Percentiles rank a stretch among this genome's conserved stretches.
These are phyloP conservation scores for Aplochiton taeniatus DNA, from an alignment of 2,797 vertebrate genomes.

Conservation along the genomic window DNA sequence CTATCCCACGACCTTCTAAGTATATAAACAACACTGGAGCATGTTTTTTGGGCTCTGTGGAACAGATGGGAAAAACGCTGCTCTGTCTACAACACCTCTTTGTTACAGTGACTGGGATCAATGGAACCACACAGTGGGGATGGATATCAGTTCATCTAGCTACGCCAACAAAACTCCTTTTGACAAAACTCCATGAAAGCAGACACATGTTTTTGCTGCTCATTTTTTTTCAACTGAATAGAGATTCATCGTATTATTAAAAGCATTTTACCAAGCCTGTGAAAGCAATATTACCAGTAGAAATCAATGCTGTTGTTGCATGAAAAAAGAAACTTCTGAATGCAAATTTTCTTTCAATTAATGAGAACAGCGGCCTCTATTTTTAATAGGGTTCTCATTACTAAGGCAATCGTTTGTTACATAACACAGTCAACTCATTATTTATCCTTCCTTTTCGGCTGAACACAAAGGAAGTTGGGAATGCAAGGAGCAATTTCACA, in stretches of 20 bases:
- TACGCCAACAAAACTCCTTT: too few relatives aligned
- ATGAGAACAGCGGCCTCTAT: neutral
- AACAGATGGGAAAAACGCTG: too few relatives aligned
- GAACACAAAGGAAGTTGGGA: conserved; percentile 2
- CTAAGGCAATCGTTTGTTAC: conserved; percentile 5
- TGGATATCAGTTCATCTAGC: too few relatives aligned
- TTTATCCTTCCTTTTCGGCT: conserved; percentile 4
- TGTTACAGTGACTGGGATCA: too few relatives aligned
- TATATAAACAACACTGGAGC: too few relatives aligned
- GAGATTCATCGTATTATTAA: neutral
- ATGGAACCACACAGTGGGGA: too few relatives aligned
- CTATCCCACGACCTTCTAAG: too few relatives aligned
- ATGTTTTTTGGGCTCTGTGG: too few relatives aligned
- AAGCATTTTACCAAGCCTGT: conserved; percentile 9
- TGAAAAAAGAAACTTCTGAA: conserved; percentile 1
- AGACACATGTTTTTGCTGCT: too few relatives aligned
- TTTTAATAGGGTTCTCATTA: conserved; percentile 10
- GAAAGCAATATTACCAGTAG: neutral
- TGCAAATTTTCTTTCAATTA: conserved; percentile 8
- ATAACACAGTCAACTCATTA: conserved; percentile 1
- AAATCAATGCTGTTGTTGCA: conserved; percentile 6
- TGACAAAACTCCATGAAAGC: too few relatives aligned
- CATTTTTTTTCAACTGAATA: neutral
- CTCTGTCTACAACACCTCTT: too few relatives aligned
- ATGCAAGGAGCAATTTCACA: conserved; percentile 19